Base-by-base conservation (phyloP, 2,113 vertebrate genomes). In the Suncus etruscus region DNA sequence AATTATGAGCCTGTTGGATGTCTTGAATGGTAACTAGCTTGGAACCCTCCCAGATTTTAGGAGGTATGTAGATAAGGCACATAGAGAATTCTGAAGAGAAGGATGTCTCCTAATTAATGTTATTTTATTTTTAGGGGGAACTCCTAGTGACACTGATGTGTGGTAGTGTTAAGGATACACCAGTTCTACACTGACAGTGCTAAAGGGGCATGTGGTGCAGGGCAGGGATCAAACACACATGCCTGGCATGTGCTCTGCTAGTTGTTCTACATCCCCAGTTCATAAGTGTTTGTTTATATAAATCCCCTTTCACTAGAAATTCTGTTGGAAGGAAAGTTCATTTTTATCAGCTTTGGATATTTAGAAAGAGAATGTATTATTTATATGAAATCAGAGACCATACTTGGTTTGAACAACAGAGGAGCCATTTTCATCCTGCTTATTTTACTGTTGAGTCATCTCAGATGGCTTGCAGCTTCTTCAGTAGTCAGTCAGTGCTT, bases 21-120 rank as follows among this genome's bases (percentile, higher is more conserved):
- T 87, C 47, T 51, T 91, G 48, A 32, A 58, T 61, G 8, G 48
- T 66, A 86, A 61, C 65, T 89, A 66, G 39, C 45, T 32, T 70
- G 27, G 27, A 27, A 85, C 8, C 83, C 51, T 93, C 9, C 22
- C 50, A 94, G 86, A 70, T 87, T 58, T 80, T 83, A 78, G 66
- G 63, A 91, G 72, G 31, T 79, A 80, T 73, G 29, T 74, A 18
- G 22, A 29, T 45, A 5, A 61, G 48, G 47, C 31, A 90, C 39
- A 91, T 11, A 50, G 18, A 83, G 16, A 54, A 92, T 90, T 87
- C 87, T 91, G 7, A 93, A 82, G 39, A 89, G 39, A 39, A 39
- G 85, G 51, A 90, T 9, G 3, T 63, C 27, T 86, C 22, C 14
- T 72, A 72, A 27, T 79, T 32, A 81, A 58, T 75, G 54, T 61